Conservation (phyloP, 2,113 vertebrate species). For the Gorsachius goisagi region DNA sequence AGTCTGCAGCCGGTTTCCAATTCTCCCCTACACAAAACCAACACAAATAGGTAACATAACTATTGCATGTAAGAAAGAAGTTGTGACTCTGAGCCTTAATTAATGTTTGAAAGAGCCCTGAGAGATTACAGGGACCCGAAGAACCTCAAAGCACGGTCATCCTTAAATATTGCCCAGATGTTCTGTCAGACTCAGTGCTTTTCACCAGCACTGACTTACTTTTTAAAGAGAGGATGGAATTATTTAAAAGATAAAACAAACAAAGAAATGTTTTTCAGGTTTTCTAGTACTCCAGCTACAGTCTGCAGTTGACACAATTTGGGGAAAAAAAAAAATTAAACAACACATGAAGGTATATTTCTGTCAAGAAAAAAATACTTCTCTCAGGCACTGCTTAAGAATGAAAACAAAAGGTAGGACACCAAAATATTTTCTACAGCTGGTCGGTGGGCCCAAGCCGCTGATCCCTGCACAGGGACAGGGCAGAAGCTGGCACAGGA, state of each 20-base stretch:
- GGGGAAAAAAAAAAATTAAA: background rate
- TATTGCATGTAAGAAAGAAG: background rate
- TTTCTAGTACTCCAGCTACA: background rate
- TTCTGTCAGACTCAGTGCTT: background rate
- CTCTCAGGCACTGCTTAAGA: background rate
- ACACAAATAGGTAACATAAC: background rate
- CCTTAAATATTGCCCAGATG: background rate
- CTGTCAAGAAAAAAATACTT: background rate
- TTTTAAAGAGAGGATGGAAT: background rate
- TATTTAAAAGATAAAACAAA: background rate
- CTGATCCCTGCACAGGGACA: rapidly evolving
- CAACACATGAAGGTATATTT: background rate
- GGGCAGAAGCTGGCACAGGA: background rate
- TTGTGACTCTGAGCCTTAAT: background rate
- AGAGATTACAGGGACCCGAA: background rate
- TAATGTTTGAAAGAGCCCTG: background rate
- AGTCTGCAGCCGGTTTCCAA: background rate
- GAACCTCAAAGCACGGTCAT: background rate
- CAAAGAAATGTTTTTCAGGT: background rate
- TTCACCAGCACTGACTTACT: background rate
- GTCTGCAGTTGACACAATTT: background rate
- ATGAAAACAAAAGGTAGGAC: background rate
- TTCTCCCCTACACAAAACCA: background rate
- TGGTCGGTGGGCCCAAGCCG: background rate
- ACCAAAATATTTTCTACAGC: background rate